These are phyloP conservation scores for Oscheius sp. DNA, from an alignment of 2,888 invertebrate species.

Conservation along the genomic window DNA sequence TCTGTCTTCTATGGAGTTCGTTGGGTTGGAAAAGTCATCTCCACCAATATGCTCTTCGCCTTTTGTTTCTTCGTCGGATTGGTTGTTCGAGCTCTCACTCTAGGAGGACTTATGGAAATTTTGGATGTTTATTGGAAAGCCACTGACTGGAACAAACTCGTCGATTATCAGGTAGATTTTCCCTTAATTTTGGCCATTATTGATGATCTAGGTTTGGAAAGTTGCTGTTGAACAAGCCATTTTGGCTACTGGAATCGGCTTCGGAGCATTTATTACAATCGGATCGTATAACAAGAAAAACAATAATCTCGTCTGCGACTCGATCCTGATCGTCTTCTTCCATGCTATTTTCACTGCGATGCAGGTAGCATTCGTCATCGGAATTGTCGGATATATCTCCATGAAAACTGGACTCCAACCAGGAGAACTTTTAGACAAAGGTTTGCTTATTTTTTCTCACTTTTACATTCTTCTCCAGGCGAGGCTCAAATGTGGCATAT, in stretches of 20 bases:
- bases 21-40: constrained; percentile 67
- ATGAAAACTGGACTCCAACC: constrained; percentile 60
- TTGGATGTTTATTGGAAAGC: constrained; percentile 57
- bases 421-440: constrained; percentile 57
- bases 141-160: constrained; percentile 65
- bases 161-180: constrained; percentile 51
- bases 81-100: constrained; percentile 48
- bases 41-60: constrained; percentile 37
- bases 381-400: constrained; percentile 60
- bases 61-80: constrained; percentile 45
- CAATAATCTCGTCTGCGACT: constrained; percentile 69
- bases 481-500: constrained; percentile 66
- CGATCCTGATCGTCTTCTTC: constrained; percentile 57
- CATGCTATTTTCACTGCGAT: constrained; percentile 53
- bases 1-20: constrained; percentile 69
- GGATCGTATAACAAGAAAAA: constrained; percentile 69
- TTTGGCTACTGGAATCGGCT: constrained; percentile 68
- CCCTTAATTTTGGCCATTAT: no score
- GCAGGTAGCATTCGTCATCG: constrained; percentile 57
- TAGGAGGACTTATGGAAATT: constrained; percentile 57
- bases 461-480: constrained; percentile 41
- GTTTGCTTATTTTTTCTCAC: constrained; percentile 29
- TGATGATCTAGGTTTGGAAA: constrained; percentile 59
- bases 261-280: constrained; percentile 69
- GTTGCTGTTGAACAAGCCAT: constrained; percentile 66